Percentiles rank a stretch among this genome's conserved stretches.
phyloP scores from a whole-genome alignment of 2,113 vertebrate genomes.

The Barnardius zonarius region DNA sequence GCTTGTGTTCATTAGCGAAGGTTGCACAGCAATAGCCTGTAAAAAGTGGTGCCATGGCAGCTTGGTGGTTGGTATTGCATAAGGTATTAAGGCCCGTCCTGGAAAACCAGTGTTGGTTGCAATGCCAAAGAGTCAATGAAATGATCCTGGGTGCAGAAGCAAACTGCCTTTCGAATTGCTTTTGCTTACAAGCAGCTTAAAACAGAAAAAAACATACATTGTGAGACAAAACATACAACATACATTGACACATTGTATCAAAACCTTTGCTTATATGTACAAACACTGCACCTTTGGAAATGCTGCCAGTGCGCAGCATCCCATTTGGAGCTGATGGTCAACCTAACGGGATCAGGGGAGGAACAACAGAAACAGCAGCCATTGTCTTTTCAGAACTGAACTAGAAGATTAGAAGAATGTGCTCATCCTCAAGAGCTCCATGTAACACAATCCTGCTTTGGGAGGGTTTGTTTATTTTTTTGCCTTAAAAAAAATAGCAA shows the following conservation, averaged over 20 bases:
- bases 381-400: not conserved
- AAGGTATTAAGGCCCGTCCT: not conserved
- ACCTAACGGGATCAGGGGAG: not conserved
- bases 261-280: not conserved
- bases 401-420: not conserved
- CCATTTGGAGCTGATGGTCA: not conserved
- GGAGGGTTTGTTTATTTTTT: not conserved
- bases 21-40: not conserved
- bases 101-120: not conserved
- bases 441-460: not conserved
- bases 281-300: not conserved
- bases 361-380: not conserved
- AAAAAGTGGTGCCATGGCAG: accelerated
- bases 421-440: not conserved
- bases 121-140: not conserved
- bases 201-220: not conserved
- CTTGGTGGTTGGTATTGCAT: not conserved
- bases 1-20: not conserved
- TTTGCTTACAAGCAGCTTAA: not conserved
- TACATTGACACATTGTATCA: accelerated
- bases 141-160: not conserved
- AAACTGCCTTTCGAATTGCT: not conserved
- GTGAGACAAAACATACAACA: not conserved
- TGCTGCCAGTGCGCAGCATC: not conserved
- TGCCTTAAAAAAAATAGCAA: not conserved